These are phyloP conservation scores for Agrotis segetum DNA, from an alignment of 2,888 invertebrate species.

Conservation along the genomic window DNA sequence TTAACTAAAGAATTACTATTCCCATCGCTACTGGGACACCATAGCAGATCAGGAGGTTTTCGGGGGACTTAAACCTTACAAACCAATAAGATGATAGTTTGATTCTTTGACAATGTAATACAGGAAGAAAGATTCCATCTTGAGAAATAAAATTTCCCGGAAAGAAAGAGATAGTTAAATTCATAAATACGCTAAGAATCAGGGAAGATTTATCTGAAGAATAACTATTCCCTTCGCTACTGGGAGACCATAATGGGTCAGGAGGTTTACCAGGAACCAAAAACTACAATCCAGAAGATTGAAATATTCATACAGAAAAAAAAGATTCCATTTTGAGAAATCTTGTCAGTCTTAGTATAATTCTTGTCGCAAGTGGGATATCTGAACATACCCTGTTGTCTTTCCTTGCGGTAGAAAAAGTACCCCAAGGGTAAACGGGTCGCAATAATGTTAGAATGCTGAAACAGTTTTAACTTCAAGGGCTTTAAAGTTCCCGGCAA, in stretches of 20 bases:
- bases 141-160: background rate
- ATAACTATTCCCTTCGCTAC: constrained; percentile 10
- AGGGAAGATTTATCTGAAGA: no score
- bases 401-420: background rate
- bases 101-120: background rate
- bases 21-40: constrained; percentile 21
- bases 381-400: constrained; percentile 14
- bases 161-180: no score
- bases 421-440: constrained; percentile 5
- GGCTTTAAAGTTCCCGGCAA: background rate
- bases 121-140: background rate
- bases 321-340: background rate
- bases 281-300: background rate
- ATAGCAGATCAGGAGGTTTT: constrained; percentile 13
- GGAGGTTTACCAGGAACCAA: background rate
- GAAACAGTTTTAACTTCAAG: background rate
- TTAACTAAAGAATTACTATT: no score
- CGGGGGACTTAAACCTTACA: background rate
- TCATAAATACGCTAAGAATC: no score
- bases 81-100: background rate
- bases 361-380: constrained; percentile 39
- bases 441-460: background rate
- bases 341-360: constrained; percentile 24
- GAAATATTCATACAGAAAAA: background rate
- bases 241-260: constrained; percentile 17